Evolutionary conservation across 1,140 invertebrate genomes (phyloP).

Genomic region (Drosophila murphyi): DNA sequence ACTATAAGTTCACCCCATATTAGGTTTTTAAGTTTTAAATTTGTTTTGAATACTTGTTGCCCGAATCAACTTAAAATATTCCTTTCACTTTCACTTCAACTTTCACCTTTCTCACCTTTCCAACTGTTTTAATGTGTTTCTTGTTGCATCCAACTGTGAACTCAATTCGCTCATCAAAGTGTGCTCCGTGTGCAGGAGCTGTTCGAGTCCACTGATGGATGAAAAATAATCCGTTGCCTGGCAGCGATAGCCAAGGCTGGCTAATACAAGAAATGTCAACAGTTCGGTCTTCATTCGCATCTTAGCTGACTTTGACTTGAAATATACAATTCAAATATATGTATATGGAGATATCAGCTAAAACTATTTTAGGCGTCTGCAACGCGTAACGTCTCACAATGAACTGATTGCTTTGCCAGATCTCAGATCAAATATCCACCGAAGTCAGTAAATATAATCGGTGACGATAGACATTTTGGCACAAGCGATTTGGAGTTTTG

Average conservation of each 20-base stretch:
- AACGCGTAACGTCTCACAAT: conserved; percentile 52
- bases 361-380: conserved; percentile 41
- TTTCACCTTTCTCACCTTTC: conserved; percentile 86
- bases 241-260: conserved; percentile 15
- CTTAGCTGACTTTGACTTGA: not conserved
- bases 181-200: conserved; percentile 93
- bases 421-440: conserved; percentile 42
- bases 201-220: conserved; percentile 94
- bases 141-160: conserved; percentile 91
- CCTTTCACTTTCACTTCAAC: not conserved
- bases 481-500: conserved; percentile 32
- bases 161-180: conserved; percentile 92
- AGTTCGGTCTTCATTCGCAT: conserved; percentile 43
- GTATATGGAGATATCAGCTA: not conserved
- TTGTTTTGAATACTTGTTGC: not conserved
- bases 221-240: conserved; percentile 90
- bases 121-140: conserved; percentile 90
- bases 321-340: not conserved
- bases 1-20: too few relatives aligned
- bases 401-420: conserved; percentile 49
- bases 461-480: conserved; percentile 60
- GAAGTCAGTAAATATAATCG: conserved; percentile 40
- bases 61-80: not conserved
- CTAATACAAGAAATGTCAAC: conserved; percentile 39
- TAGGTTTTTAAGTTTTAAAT: not conserved